Base-by-base conservation (phyloP, 1,140 invertebrate species). In the Berghia stephanieae region DNA sequence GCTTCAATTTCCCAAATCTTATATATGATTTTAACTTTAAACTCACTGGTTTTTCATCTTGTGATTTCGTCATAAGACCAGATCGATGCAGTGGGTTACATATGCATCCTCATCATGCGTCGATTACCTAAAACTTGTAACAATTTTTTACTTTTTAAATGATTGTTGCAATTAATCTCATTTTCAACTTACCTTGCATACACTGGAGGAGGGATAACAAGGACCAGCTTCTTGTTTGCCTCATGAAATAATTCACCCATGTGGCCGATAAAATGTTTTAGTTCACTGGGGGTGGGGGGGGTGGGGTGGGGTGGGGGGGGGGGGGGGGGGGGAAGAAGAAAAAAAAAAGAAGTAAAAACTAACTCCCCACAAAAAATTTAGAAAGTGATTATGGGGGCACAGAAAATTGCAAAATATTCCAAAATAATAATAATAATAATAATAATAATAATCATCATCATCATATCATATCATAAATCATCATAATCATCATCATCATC, bases 201-300 rank as follows among this genome's bases (percentile, higher is more conserved):
- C 40, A 91, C 38, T 40, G 91, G 87, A 31, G 96, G 96, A 43
- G 96, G 96, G 82, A 98, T 92, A 0, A 96, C 96, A 79, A 98
- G 86, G 85, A 97, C 94, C 16, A 94, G 88, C 78, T 92, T 91
- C 21, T 95, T 91, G 55, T 92, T 89, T 74, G 91, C 88, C 49
- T 87, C 86, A 40, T 88, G 90, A 34, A 94, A 89, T 38, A 79
- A 84, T 43, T 90, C 87, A 38, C 89, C 86, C 71, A 92, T 81
- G 57, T 90, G 92, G 2, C 79, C 82, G n/a, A 92, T 77, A 31
- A 91, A 88, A 74, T 90, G 85, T 10, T 86, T 81, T 40, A 91
- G 77, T 69, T 90, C 88, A 52, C 90, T 91, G 80, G 42, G 84
- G 81, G n/a, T n/a, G n/a, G n/a, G n/a, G n/a, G n/a, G n/a, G n/a